Evolutionary conservation across 2,888 invertebrate species (phyloP).

Genomic region (Icerya purchasi): DNA sequence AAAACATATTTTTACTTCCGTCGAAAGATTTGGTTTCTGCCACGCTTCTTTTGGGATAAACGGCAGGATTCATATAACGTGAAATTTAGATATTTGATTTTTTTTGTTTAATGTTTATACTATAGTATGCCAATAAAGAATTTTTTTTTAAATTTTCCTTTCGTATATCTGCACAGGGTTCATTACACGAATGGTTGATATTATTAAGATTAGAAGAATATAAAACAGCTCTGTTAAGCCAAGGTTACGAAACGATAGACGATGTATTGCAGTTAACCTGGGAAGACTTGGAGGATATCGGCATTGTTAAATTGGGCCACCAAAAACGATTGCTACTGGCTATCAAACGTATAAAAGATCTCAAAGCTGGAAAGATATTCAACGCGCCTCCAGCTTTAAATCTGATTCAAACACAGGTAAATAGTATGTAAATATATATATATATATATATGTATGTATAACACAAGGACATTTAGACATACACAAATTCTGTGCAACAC

Average conservation of each 20-base stretch:
- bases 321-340: conserved; percentile 95
- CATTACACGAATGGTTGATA: conserved; percentile 84
- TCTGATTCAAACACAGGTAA: conserved; percentile 23
- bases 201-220: conserved; percentile 81
- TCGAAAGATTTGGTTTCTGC: too few species aligned
- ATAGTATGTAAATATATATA: too few species aligned
- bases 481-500: not conserved
- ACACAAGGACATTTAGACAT: too few species aligned
- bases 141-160: too few species aligned
- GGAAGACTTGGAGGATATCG: conserved; percentile 98
- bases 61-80: too few species aligned
- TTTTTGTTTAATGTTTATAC: conserved; percentile 3
- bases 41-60: too few species aligned
- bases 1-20: too few species aligned
- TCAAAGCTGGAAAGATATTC: conserved; percentile 53
- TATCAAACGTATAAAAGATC: conserved; percentile 87
- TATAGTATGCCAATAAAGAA: not conserved
- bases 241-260: conserved; percentile 83
- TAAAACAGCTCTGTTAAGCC: conserved; percentile 65
- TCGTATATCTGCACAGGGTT: too few species aligned
- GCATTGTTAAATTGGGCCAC: conserved; percentile 80
- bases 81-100: not conserved
- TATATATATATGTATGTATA: too few species aligned
- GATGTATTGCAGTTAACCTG: conserved; percentile 87
- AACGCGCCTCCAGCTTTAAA: conserved; percentile 18